Conservation (phyloP, 2,113 vertebrate species). For the Alethe castanea region DNA sequence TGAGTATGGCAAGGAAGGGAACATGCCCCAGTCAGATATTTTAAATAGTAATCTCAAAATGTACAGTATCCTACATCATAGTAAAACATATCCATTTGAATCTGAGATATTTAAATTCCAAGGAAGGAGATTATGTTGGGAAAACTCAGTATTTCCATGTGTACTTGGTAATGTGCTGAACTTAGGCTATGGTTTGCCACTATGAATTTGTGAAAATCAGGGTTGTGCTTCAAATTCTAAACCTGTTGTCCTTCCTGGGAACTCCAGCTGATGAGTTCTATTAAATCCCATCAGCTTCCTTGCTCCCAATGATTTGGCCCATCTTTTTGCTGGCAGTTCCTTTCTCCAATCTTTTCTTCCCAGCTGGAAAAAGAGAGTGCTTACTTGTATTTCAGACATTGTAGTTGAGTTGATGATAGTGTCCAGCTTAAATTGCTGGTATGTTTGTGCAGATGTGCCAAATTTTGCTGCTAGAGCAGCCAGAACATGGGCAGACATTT, state of each 20-base stretch:
- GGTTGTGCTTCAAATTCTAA: not conserved
- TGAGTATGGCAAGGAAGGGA: not conserved
- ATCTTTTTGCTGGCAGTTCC: not conserved
- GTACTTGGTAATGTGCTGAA: not conserved
- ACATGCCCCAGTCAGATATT: not conserved
- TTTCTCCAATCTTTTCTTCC: not conserved
- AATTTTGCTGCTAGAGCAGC: not conserved
- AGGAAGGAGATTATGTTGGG: not conserved
- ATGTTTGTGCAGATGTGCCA: not conserved
- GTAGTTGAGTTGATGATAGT: not conserved
- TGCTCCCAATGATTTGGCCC: not conserved
- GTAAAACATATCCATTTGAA: not conserved
- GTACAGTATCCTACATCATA: not conserved
- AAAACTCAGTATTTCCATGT: not conserved
- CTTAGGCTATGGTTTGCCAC: not conserved
- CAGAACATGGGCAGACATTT: not conserved
- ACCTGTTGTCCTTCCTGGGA: not conserved
- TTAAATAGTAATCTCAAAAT: not conserved
- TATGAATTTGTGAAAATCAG: not conserved
- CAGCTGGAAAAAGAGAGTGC: not conserved
- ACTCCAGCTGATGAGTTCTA: not conserved
- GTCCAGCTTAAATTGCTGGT: not conserved
- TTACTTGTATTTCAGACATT: not conserved
- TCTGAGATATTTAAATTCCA: not conserved
- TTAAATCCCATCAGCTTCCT: not conserved